phyloP scores from a whole-genome alignment of 2,888 invertebrate genomes.

The Lithophane socia region DNA sequence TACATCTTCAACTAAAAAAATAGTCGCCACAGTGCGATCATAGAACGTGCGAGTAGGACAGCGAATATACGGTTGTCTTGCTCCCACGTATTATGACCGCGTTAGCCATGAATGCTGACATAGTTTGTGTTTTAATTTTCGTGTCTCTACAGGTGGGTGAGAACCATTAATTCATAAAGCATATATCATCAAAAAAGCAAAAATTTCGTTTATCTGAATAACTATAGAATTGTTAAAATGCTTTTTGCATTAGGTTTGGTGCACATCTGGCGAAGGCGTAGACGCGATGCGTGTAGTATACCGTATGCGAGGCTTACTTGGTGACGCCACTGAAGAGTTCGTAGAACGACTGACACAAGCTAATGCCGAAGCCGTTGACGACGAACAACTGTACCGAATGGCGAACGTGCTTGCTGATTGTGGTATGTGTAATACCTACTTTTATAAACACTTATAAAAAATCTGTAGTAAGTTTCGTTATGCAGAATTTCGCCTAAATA shows the following conservation, averaged over 20 bases:
- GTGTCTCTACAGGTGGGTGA: neutral
- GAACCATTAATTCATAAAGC: neutral
- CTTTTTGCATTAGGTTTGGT: conserved; percentile 92
- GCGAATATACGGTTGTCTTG: neutral
- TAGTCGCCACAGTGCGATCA: too few species aligned
- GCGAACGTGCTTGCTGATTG: conserved; percentile 88
- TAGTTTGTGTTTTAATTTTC: too few species aligned
- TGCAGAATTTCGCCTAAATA: neutral
- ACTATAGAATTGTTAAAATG: neutral
- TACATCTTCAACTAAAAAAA: neutral
- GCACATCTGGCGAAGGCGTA: conserved; percentile 96
- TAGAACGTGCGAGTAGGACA: neutral
- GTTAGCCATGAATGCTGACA: neutral
- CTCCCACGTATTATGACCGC: neutral
- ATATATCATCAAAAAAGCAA: neutral
- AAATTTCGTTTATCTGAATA: neutral
- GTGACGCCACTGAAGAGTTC: conserved; percentile 99
- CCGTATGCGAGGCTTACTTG: conserved; percentile 98
- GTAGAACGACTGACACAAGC: conserved; percentile 97
- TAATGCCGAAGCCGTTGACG: conserved; percentile 96
- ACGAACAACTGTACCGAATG: conserved; percentile 96
- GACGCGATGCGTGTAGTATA: conserved; percentile 99
- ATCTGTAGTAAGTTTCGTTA: neutral
- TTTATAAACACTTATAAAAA: neutral
- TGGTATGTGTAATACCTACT: conserved; percentile 69